Evolutionary conservation across 1,140 invertebrate genomes (phyloP).

Genomic region (Cydia strobilella): DNA sequence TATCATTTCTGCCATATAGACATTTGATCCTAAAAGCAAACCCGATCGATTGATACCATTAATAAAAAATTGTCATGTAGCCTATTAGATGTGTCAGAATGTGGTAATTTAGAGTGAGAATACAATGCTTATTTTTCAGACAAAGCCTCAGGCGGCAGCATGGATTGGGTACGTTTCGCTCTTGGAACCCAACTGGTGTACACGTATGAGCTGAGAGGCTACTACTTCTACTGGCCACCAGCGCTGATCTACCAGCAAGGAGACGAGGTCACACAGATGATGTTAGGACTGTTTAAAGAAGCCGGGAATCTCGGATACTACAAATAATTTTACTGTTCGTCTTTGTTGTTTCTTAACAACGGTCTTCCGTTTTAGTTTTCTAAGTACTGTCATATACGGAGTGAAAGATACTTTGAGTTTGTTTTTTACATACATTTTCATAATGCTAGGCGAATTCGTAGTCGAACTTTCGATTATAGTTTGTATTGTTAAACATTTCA

Average conservation of each 20-base stretch:
- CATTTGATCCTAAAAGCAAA: too few species aligned
- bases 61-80: too few species aligned
- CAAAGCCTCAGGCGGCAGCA: constrained; percentile 81
- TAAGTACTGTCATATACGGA: too few species aligned
- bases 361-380: too few species aligned
- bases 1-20: too few species aligned
- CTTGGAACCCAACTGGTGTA: constrained; percentile 85
- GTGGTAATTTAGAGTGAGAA: too few species aligned
- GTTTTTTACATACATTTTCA: background rate
- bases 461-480: background rate
- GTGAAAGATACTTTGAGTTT: background rate
- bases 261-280: constrained; percentile 70
- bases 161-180: constrained; percentile 87
- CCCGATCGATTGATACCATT: too few species aligned
- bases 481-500: background rate
- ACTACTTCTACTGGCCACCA: constrained; percentile 68
- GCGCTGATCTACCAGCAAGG: constrained; percentile 65
- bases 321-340: constrained; percentile 34
- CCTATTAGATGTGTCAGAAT: too few species aligned
- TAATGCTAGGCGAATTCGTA: background rate
- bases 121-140: constrained; percentile 55
- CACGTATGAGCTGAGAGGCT: constrained; percentile 86
- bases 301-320: constrained; percentile 60
- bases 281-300: constrained; percentile 58
- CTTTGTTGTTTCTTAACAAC: background rate